Evolutionary conservation across 2,113 vertebrate species (phyloP).

Genomic region (Cariama cristata): DNA sequence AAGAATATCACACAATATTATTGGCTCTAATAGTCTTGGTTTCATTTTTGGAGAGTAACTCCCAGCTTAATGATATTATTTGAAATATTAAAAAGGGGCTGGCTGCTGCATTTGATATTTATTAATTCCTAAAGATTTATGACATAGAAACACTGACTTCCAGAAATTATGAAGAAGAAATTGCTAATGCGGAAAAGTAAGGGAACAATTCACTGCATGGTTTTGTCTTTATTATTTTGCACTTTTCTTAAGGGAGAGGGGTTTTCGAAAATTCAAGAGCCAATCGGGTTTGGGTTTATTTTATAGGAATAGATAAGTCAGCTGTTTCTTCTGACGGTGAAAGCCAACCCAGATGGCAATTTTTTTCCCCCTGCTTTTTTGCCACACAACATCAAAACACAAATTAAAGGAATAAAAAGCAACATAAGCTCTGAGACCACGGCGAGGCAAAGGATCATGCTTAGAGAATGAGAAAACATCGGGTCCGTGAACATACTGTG

Average conservation of each 20-base stretch:
- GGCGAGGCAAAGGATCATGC: neutral
- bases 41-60: neutral
- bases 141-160: neutral
- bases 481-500: neutral
- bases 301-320: neutral
- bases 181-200: neutral
- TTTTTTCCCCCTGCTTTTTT: neutral
- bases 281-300: neutral
- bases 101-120: neutral
- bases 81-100: neutral
- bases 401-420: slow-evolving; percentile 40
- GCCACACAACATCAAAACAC: neutral
- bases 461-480: neutral
- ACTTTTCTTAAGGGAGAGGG: neutral
- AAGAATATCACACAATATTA: neutral
- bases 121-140: neutral
- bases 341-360: slow-evolving; percentile 33
- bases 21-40: neutral
- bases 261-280: neutral
- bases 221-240: neutral
- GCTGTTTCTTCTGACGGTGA: neutral
- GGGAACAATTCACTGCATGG: neutral
- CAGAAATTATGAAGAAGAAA: neutral
- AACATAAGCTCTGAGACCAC: neutral
- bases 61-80: neutral